Evolutionary conservation across 2,888 invertebrate species (phyloP), one percentile per base, ranked within the genome.

Genomic region (Ashinkailepas kermadecensis): DNA sequence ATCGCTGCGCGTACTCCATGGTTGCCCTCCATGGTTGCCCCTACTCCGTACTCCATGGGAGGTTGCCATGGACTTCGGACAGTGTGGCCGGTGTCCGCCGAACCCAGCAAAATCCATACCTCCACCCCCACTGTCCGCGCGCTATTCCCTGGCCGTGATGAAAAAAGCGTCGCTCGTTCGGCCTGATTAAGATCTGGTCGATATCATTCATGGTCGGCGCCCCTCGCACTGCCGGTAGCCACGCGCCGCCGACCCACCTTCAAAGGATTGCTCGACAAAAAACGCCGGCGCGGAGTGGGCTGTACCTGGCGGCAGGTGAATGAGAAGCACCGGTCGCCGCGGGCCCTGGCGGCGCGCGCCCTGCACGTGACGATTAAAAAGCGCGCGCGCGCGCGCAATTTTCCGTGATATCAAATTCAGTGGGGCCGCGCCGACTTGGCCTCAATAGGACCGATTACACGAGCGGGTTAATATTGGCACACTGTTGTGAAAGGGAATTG

Each of bases 401-500:
- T 70, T 70, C 70, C 70, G 70, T 70, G 70, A 70, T 70, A 70
- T 70, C 70, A 70, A 70, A 70, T 70, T 70, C 70, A 70, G 39
- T 70, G 70, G 70, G 70, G 70, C 18, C 13, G 39, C 13, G 4
- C 54, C 39, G 39, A 15, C 12, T 54, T 12, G 15, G 23, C 23
- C 18, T 70, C 18, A 70, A 70, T 70, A 54, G 70, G 39, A 39
- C 25, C 54, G 70, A 70, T 70, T 70, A 70, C 70, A 70, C 70
- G 70, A 70, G 70, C 39, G 70, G 70, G 70, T 70, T 70, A 70
- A 70, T 70, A 70, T 70, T 70, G 70, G 70, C 70, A 70, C 70
- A 70, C 70, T 70, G 70, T 70, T 70, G 70, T 70, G 70, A 70
- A 70, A 70, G 70, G 39, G n/a, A 54, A 70, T 70, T 70, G 70